Percentiles rank a stretch among this genome's conserved stretches.
These are phyloP conservation scores for Mormyrus lacerda DNA, from an alignment of 2,113 vertebrate species.

Conservation along the genomic window DNA sequence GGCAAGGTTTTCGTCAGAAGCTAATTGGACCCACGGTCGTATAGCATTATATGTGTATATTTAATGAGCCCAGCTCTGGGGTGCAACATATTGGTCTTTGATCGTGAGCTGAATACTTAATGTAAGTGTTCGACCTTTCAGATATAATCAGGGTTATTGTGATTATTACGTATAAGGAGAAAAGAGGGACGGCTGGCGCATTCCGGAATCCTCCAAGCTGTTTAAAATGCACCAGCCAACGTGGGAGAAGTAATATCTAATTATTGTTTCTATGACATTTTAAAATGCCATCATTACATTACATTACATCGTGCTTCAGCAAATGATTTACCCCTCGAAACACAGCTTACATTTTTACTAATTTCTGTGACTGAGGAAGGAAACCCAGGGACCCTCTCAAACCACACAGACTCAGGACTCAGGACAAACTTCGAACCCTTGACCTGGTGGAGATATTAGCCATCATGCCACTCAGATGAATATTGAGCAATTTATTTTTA, in stretches of 20 bases:
- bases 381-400: neutral
- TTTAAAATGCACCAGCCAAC: neutral
- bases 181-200: neutral
- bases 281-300: neutral
- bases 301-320: neutral
- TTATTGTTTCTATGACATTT: slow-evolving; percentile 12
- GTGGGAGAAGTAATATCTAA: neutral
- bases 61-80: neutral
- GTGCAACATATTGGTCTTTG: neutral
- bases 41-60: neutral
- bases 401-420: neutral
- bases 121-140: neutral
- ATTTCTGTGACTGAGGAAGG: neutral
- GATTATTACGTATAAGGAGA: neutral
- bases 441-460: neutral
- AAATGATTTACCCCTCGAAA: neutral
- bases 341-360: neutral
- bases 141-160: neutral
- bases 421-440: neutral
- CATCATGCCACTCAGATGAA: neutral
- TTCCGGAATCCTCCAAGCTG: neutral
- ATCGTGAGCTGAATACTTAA: slow-evolving; percentile 6
- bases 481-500: neutral
- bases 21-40: neutral
- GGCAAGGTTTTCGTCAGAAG: neutral